Conservation (phyloP, 2,797 vertebrate species). For the Pelochelys cantorii region DNA sequence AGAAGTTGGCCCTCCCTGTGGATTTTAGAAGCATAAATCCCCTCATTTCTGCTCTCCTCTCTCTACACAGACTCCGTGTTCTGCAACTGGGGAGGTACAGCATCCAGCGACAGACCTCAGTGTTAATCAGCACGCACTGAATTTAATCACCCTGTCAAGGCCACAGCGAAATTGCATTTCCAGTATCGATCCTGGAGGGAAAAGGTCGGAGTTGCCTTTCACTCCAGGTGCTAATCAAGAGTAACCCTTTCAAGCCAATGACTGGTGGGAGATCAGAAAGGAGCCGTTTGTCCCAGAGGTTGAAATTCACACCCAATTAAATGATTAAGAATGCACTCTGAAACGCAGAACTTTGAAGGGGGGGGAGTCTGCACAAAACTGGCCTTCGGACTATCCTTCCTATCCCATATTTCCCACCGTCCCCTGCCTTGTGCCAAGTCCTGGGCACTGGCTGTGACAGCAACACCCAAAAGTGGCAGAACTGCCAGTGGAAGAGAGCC, state of each 20-base stretch:
- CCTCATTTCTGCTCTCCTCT: slow-evolving; percentile 26
- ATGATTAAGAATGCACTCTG: accelerated
- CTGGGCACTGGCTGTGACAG: not conserved
- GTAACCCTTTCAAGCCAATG: not conserved
- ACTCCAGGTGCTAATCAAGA: not conserved
- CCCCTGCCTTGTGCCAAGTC: accelerated
- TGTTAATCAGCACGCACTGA: slow-evolving; percentile 35
- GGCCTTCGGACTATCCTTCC: not conserved
- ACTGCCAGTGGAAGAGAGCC: not conserved
- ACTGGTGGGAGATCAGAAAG: accelerated
- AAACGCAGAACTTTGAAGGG: accelerated
- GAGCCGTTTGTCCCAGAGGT: accelerated
- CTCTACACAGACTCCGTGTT: accelerated
- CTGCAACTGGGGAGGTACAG: not conserved
- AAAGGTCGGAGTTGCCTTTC: not conserved
- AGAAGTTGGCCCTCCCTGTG: slow-evolving; percentile 18
- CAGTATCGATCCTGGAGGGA: not conserved
- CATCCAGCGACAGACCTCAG: slow-evolving; percentile 41
- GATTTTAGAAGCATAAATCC: not conserved
- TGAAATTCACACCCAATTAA: not conserved
- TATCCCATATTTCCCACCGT: not conserved
- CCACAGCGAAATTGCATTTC: slow-evolving; percentile 39
- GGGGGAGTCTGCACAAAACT: not conserved
- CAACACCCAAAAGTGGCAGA: not conserved
- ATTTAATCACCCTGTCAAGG: slow-evolving; percentile 55